phyloP scores from a whole-genome alignment of 2,797 vertebrate genomes.

The Euthynnus affinis region DNA sequence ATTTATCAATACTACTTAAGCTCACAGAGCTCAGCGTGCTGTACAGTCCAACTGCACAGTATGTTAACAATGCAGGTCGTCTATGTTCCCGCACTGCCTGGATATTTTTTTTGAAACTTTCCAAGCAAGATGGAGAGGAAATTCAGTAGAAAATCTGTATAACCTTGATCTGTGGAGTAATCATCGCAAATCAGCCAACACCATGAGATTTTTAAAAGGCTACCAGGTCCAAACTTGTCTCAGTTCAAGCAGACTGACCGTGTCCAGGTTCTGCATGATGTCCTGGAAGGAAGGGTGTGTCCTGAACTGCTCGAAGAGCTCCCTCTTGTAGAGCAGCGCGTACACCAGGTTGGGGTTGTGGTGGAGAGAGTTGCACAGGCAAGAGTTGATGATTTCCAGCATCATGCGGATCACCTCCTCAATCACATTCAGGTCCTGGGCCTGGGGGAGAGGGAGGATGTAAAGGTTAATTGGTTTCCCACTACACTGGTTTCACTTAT shows the following conservation, averaged over 20 bases:
- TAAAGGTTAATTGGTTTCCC: slow-evolving; percentile 82
- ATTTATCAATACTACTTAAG: slow-evolving; percentile 74
- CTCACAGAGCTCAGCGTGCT: slow-evolving; percentile 45
- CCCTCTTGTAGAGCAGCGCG: slow-evolving; percentile 95
- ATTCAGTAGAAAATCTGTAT: slow-evolving; percentile 27
- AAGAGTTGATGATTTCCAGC: slow-evolving; percentile 99
- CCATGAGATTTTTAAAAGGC: background rate
- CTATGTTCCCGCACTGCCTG: slow-evolving; percentile 33
- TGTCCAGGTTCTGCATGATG: slow-evolving; percentile 98
- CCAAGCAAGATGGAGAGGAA: slow-evolving; percentile 46
- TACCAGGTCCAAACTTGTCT: background rate
- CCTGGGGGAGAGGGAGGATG: slow-evolving; percentile 83
- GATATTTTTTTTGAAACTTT: slow-evolving; percentile 53
- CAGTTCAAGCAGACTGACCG: slow-evolving; percentile 85
- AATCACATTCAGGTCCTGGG: slow-evolving; percentile 96
- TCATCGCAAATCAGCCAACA: slow-evolving; percentile 25
- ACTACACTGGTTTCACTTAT: slow-evolving; percentile 74
- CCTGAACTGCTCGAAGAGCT: slow-evolving; percentile 97
- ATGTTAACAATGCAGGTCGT: slow-evolving; percentile 56
- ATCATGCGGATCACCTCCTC: slow-evolving; percentile 99
- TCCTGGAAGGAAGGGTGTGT: slow-evolving; percentile 98
- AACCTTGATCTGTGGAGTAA: slow-evolving; percentile 57
- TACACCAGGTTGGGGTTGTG: slow-evolving; percentile 99
- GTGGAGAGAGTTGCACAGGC: slow-evolving; percentile 94
- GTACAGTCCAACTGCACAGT: slow-evolving; percentile 38